Evolutionary conservation across 2,888 invertebrate genomes (phyloP), one percentile per base, ranked within the genome.

Genomic region (Amiota communis): DNA sequence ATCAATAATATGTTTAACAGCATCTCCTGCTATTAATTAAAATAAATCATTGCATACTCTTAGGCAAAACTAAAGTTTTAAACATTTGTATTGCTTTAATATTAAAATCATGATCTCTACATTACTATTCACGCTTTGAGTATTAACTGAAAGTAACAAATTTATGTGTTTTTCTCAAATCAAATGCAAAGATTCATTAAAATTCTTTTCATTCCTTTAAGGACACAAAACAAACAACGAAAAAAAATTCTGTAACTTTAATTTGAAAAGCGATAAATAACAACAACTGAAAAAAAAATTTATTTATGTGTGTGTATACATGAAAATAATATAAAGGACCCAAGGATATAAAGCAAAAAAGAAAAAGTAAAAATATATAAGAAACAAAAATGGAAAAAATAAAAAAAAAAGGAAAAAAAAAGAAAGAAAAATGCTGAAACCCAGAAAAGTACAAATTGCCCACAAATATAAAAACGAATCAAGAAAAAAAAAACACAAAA

Each of bases 361-460:
- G 9, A 9, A 36, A 63, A 36, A 11, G 9, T 17, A 17, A 65
- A 48, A 48, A 48, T 48, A 65, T 65, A 65, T 10, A 65, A 65
- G 48, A 65, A 17, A 48, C 2, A 48, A 64, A 64, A 20, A 4
- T 13, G 15, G 15, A 20, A n/a, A 11, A 59, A 59, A 15, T n/a
- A 15, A 11, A 17, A 59, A 20, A 15, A 59, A 59, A 15, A 53
- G 15, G 8, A 63, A 63, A 46, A 63, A 63, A 6, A 63, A 63
- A 46, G 8, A 36, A 15, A 20, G 77, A 86, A 83, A 86, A 85
- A 81, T 83, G 83, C 83, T 83, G 86, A 83, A 78, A 85, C 57
- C 64, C 83, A 82, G 86, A 80, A 86, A 83, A 85, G 86, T 85
- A 85, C 86, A 83, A 83, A 86, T 83, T 86, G 83, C 86, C 86